Conservation (phyloP, 2,888 invertebrate species). For the Troides aeacus region DNA sequence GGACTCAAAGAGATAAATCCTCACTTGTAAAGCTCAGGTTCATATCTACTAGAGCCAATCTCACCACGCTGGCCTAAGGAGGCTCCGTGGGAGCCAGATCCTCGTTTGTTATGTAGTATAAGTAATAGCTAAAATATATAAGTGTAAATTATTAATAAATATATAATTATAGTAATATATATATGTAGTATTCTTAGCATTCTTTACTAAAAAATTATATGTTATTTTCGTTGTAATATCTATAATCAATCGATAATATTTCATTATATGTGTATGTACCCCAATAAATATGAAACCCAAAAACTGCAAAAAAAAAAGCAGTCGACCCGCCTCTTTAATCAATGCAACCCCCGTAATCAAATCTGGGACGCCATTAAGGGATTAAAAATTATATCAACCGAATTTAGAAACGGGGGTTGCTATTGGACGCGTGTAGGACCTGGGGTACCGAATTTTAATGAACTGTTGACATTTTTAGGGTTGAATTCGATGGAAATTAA, state of each 20-base stretch:
- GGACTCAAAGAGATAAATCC: too few species aligned
- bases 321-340: constrained; percentile 71
- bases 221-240: too few species aligned
- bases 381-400: constrained; percentile 78
- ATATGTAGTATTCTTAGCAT: too few species aligned
- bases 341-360: constrained; percentile 73
- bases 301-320: constrained; percentile 44
- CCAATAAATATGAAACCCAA: constrained; percentile 37
- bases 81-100: too few species aligned
- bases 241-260: not conserved
- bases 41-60: too few species aligned
- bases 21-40: too few species aligned
- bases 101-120: too few species aligned
- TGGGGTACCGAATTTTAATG: constrained; percentile 52
- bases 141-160: too few species aligned
- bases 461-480: constrained; percentile 55
- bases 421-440: constrained; percentile 54
- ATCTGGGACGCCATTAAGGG: constrained; percentile 78
- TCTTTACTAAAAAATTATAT: too few species aligned
- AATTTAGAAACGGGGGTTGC: constrained; percentile 45
- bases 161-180: too few species aligned
- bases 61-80: too few species aligned
- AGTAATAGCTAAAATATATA: too few species aligned
- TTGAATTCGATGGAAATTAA: constrained; percentile 28
- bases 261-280: constrained; percentile 26